Percentiles rank a stretch among this genome's conserved stretches.
Conservation (phyloP, 1,140 invertebrate genomes). For the Dendrolimus kikuchii region DNA sequence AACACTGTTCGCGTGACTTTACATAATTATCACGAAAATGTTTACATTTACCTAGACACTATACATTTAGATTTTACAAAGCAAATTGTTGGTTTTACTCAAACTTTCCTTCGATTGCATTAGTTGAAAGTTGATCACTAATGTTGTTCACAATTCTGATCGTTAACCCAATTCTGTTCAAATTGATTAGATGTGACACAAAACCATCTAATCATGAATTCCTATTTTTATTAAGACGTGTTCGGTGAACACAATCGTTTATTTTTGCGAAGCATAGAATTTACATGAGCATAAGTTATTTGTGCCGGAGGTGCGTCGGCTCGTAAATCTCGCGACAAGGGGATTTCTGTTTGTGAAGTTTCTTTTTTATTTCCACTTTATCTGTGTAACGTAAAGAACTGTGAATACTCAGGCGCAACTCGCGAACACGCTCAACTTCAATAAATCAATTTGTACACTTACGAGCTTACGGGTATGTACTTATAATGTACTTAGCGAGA, state of each 20-base stretch:
- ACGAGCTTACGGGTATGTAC: conserved; percentile 31
- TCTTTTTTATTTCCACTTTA: conserved; percentile 69
- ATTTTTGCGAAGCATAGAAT: conserved; percentile 48
- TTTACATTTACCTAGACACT: conserved; percentile 40
- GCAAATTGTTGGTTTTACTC: conserved; percentile 61
- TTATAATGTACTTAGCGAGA: conserved; percentile 48
- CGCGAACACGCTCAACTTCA: conserved; percentile 60
- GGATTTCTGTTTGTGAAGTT: conserved; percentile 70
- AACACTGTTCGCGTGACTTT: conserved; percentile 55
- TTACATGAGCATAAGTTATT: conserved; percentile 59
- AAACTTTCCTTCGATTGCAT: conserved; percentile 60
- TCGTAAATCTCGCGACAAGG: conserved; percentile 69
- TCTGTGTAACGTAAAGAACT: conserved; percentile 62
- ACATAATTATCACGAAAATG: conserved; percentile 53
- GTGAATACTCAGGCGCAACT: conserved; percentile 63
- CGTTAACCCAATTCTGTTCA: conserved; percentile 30
- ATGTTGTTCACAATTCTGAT: conserved; percentile 48
- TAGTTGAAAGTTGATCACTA: conserved; percentile 58
- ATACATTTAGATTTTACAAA: conserved; percentile 59
- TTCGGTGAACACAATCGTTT: conserved; percentile 13
- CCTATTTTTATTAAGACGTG: neutral
- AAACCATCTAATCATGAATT: too few relatives aligned
- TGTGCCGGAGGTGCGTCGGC: conserved; percentile 53
- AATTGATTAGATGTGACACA: too few relatives aligned
- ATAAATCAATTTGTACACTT: conserved; percentile 71